phyloP scores from a whole-genome alignment of 2,888 invertebrate genomes.

The Celastrina argiolus region DNA sequence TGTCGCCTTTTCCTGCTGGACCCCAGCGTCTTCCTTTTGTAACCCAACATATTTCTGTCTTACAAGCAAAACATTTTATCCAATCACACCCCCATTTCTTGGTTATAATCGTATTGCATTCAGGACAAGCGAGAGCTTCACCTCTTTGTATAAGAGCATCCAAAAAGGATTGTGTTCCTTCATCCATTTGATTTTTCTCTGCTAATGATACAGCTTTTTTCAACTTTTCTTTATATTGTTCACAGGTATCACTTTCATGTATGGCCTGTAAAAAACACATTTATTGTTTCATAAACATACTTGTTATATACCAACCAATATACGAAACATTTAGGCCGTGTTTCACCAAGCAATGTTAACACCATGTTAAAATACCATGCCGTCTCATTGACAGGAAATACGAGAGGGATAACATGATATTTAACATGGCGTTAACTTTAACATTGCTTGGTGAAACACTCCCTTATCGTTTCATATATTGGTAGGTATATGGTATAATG shows the following conservation, averaged over 20 bases:
- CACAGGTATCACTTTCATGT: conserved; percentile 87
- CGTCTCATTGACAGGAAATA: no score
- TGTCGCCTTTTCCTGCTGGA: conserved; percentile 86
- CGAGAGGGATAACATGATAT: no score
- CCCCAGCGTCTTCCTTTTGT: conserved; percentile 86
- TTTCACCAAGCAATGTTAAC: no score
- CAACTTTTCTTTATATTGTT: conserved; percentile 84
- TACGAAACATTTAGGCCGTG: no score
- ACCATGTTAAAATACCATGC: no score
- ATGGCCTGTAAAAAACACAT: conserved; percentile 8
- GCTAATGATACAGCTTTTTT: conserved; percentile 82
- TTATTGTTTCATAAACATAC: no score
- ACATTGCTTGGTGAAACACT: no score
- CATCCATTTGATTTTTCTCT: conserved; percentile 82
- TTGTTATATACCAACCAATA: no score
- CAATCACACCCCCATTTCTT: conserved; percentile 97
- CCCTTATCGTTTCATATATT: no score
- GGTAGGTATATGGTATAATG: no score
- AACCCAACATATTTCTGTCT: conserved; percentile 96
- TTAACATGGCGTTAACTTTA: no score
- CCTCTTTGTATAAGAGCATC: conserved; percentile 89
- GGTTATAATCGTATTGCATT: conserved; percentile 86
- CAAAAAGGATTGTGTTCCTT: conserved; percentile 87
- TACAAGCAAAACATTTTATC: conserved; percentile 93
- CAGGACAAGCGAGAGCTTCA: conserved; percentile 92